phyloP scores from a whole-genome alignment of 2,888 invertebrate genomes.

The Lasioglossum villosulum region DNA sequence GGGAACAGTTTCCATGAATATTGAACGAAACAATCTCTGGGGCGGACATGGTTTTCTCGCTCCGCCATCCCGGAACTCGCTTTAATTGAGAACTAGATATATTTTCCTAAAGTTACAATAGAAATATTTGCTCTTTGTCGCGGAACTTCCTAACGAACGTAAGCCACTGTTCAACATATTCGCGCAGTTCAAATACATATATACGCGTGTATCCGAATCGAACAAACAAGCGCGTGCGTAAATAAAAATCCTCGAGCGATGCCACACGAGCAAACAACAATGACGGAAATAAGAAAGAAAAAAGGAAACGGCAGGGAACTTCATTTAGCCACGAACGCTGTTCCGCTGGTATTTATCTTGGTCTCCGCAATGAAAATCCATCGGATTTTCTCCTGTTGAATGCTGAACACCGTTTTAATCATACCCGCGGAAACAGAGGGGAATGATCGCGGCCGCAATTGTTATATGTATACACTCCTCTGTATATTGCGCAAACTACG shows the following conservation, averaged over 20 bases:
- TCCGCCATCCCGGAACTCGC: slow-evolving; percentile 21
- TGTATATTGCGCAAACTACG: slow-evolving; percentile 9
- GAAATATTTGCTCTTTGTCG: slow-evolving; percentile 28
- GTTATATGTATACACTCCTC: slow-evolving; percentile 1
- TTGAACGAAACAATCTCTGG: slow-evolving; percentile 40
- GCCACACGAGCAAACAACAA: slow-evolving; percentile 23
- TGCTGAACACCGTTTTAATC: slow-evolving; percentile 44
- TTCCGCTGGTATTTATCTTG: not conserved
- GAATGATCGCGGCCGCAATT: slow-evolving; percentile 20
- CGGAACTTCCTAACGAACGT: slow-evolving; percentile 33
- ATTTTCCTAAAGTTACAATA: slow-evolving; percentile 23
- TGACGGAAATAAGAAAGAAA: not conserved
- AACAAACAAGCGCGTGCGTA: not conserved
- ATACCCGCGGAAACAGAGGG: slow-evolving; percentile 1
- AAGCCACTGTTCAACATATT: not conserved
- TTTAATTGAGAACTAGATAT: slow-evolving; percentile 54
- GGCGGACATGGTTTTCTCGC: slow-evolving; percentile 21
- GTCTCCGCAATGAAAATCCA: slow-evolving; percentile 32
- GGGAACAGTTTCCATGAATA: slow-evolving; percentile 56
- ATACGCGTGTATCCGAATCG: not conserved
- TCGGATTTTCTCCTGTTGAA: slow-evolving; percentile 27
- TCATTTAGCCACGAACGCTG: slow-evolving; percentile 29
- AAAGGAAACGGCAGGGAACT: not conserved
- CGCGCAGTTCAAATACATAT: not conserved
- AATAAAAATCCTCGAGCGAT: not conserved